These are phyloP conservation scores for Ruditapes philippinarum DNA, from an alignment of 1,140 invertebrate species.

Conservation along the genomic window DNA sequence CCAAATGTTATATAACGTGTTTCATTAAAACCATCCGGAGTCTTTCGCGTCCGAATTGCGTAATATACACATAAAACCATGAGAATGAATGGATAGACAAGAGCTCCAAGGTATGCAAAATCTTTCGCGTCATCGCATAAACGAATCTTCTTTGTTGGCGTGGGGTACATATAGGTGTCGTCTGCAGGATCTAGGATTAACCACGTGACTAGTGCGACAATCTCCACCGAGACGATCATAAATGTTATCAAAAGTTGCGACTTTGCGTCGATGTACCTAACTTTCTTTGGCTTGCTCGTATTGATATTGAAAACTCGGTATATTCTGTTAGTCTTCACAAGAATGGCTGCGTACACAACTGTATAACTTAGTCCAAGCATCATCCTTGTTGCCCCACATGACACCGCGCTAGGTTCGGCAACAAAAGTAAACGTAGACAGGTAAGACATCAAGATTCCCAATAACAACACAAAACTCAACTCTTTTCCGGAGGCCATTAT, in stretches of 20 bases:
- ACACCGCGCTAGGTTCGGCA: constrained; percentile 87
- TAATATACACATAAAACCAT: constrained; percentile 91
- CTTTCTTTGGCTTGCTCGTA: constrained; percentile 94
- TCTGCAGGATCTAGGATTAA: constrained; percentile 89
- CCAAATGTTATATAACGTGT: constrained; percentile 97
- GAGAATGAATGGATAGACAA: constrained; percentile 91
- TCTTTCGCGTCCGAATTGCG: constrained; percentile 93
- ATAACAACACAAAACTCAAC: constrained; percentile 77
- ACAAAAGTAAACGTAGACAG: constrained; percentile 74
- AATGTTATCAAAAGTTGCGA: constrained; percentile 96
- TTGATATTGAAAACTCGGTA: constrained; percentile 91
- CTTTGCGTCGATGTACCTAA: constrained; percentile 95
- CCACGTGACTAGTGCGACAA: constrained; percentile 86
- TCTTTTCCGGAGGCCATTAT: constrained; percentile 80
- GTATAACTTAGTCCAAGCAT: constrained; percentile 90
- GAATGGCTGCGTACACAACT: constrained; percentile 91
- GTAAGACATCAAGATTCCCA: constrained; percentile 81
- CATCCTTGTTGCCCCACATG: constrained; percentile 89
- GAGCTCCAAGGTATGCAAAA: constrained; percentile 90
- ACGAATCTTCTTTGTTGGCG: constrained; percentile 74
- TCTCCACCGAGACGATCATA: constrained; percentile 89
- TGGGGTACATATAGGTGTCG: constrained; percentile 88
- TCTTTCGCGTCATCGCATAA: constrained; percentile 90
- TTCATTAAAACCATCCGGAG: constrained; percentile 97
- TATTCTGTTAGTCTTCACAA: constrained; percentile 92